Evolutionary conservation across 2,113 vertebrate genomes (phyloP).

Genomic region (Macaca mulatta): DNA sequence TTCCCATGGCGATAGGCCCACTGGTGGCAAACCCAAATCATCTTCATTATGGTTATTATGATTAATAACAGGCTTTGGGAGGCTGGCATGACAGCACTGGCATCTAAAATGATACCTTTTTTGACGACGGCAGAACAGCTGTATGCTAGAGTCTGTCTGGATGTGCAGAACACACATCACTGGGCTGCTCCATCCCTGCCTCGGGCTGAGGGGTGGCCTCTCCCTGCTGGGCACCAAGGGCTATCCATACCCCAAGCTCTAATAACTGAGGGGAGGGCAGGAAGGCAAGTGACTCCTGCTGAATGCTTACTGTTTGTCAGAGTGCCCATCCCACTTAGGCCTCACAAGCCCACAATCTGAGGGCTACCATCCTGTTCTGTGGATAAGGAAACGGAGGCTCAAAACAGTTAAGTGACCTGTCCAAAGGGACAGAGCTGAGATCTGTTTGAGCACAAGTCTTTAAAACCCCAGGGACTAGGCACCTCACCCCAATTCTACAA

Average conservation of each 20-base stretch:
- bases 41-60: slow-evolving; percentile 42
- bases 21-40: not conserved
- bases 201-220: not conserved
- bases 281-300: not conserved
- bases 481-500: not conserved
- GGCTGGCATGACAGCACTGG: not conserved
- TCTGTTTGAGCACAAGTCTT: not conserved
- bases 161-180: not conserved
- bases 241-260: not conserved
- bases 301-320: not conserved
- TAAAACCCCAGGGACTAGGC: not conserved
- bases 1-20: slow-evolving; percentile 7
- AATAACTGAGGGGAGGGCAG: not conserved
- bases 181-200: not conserved
- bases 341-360: rapidly evolving
- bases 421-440: too few species aligned
- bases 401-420: not conserved
- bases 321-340: rapidly evolving
- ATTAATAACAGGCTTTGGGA: slow-evolving; percentile 5
- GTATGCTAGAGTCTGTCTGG: rapidly evolving
- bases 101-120: slow-evolving; percentile 20
- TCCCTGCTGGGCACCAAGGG: not conserved
- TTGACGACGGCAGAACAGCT: not conserved
- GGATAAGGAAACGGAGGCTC: not conserved
- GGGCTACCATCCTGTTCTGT: rapidly evolving